Conservation (phyloP, 2,113 vertebrate genomes). For the Datnioides undecimradiatus region DNA sequence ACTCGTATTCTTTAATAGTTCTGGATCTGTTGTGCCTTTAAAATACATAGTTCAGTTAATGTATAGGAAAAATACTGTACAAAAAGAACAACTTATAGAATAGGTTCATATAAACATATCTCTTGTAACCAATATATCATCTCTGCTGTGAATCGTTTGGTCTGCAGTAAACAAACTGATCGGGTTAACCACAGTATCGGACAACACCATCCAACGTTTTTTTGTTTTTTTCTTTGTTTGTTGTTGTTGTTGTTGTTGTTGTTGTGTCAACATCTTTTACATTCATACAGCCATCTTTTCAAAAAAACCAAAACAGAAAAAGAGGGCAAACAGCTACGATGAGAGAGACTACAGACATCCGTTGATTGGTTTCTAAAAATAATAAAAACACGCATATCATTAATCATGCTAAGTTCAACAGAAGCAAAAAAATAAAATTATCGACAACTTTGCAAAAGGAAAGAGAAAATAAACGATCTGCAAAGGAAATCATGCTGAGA, state of each 20-base stretch:
- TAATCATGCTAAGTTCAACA: constrained; percentile 71
- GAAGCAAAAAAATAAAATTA: constrained; percentile 50
- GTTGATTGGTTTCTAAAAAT: constrained; percentile 57
- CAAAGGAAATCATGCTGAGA: constrained; percentile 75
- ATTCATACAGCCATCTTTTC: constrained; percentile 87
- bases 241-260: too few species aligned
- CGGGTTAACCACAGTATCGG: constrained; percentile 89
- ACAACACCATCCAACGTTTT: constrained; percentile 87
- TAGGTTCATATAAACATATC: constrained; percentile 95
- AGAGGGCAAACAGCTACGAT: constrained; percentile 75
- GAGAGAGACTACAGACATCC: constrained; percentile 67
- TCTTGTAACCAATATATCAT: constrained; percentile 88
- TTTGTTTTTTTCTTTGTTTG: too few species aligned
- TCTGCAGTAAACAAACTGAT: constrained; percentile 83
- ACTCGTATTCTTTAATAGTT: constrained; percentile 73
- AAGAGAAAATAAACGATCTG: not conserved
- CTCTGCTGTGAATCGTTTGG: constrained; percentile 80
- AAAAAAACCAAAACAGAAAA: too few species aligned
- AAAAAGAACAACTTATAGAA: constrained; percentile 90
- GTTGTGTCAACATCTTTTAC: constrained; percentile 89
- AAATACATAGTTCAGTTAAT: constrained; percentile 93
- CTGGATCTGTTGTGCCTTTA: constrained; percentile 87
- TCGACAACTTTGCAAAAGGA: constrained; percentile 48
- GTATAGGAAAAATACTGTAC: constrained; percentile 98
- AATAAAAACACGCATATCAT: constrained; percentile 45